Evolutionary conservation across 2,888 invertebrate species (phyloP), one percentile per base, ranked within the genome.

Genomic region (Trichopria drosophilae): DNA sequence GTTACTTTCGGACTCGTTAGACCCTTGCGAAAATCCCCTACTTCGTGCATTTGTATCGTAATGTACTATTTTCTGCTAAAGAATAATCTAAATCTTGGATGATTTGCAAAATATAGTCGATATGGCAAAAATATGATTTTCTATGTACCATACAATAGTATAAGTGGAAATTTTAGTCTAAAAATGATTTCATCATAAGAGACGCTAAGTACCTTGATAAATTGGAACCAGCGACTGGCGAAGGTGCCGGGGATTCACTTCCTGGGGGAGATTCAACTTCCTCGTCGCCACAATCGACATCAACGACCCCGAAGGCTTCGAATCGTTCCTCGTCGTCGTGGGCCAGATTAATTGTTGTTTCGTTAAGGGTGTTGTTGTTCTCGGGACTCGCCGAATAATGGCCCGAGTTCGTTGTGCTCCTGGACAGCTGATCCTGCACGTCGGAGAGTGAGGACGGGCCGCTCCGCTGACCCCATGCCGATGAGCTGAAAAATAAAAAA

Each of bases 281-380:
- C 48, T 64, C 63, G 35, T 59, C 58, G 40, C 63, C 61, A 19
- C 53, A 51, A 16, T 61, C 63, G 7, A 55, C 62, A 47, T 65
- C 64, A 51, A 63, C 68, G 49, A 67, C 71, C 0, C 74, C 74
- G 47, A 73, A 72, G 0, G 66, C 74, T 46, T 75, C 74, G 72
- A 68, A 75, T 23, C 67, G 67, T 47, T 72, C 73, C 52, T 74
- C 74, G 52, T 68, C 68, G 32, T 61, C 62, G 54, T 60, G 58
- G 35, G 24, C 10, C 10, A 24, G 7, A 9, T 53, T 43, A 26
- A 28, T 44, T 44, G 41, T 39, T 32, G 29, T 39, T 28, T 40
- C 24, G 7, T 24, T 15, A 31, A 55, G 45, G 29, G 32, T 41
- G 26, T 36, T 41, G 23, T 48, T 49, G 51, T 46, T 60, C 23